These are phyloP conservation scores for Alethe castanea DNA, from an alignment of 2,113 vertebrate genomes.

Conservation along the genomic window DNA sequence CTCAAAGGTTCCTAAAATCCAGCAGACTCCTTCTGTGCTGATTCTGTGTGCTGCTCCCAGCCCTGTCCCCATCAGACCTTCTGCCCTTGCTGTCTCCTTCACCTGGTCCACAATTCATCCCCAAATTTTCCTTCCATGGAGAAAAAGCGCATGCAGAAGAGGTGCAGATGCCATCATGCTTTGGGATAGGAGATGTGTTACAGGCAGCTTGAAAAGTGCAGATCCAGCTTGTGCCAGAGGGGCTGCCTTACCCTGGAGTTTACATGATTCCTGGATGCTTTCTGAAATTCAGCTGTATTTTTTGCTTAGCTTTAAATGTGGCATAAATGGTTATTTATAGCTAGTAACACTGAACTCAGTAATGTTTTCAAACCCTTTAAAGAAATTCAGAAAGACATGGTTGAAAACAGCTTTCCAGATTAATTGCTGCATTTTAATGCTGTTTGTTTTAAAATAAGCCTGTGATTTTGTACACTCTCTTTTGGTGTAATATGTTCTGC, in stretches of 20 bases:
- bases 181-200: background rate
- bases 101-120: background rate
- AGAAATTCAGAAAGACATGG: background rate
- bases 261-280: background rate
- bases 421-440: conserved; percentile 27
- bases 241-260: background rate
- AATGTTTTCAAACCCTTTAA: background rate
- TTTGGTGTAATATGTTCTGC: background rate
- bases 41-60: background rate
- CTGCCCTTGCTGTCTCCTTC: background rate
- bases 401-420: background rate
- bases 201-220: background rate
- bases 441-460: conserved; percentile 34
- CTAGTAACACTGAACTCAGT: background rate
- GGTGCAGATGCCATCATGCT: background rate
- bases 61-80: background rate
- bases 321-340: background rate
- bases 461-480: conserved; percentile 3
- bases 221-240: background rate
- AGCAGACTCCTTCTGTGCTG: background rate
- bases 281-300: background rate
- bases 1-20: background rate
- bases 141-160: background rate
- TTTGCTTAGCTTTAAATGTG: background rate
- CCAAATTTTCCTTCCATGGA: background rate